A percentile compares a stretch with the other conserved stretches of the same genome.
phyloP scores from a whole-genome alignment of 2,113 vertebrate species.

The Taurulus bubalis region DNA sequence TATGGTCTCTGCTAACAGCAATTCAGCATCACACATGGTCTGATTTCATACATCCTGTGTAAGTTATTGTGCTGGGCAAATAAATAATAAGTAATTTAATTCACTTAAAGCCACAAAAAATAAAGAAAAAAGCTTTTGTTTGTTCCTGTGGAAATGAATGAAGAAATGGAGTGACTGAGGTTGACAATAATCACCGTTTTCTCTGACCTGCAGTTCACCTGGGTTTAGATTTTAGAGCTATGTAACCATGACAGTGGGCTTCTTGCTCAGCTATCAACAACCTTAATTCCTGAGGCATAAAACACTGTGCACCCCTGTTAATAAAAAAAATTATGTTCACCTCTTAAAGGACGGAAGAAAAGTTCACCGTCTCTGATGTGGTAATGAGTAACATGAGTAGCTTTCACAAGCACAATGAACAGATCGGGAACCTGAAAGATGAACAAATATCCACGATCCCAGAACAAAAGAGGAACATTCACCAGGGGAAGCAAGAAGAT shows the following conservation, averaged over 20 bases:
- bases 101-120: not conserved
- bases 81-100: not conserved
- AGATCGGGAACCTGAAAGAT: not conserved
- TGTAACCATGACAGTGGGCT: not conserved
- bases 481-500: too few relatives aligned
- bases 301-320: not conserved
- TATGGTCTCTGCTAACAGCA: not conserved
- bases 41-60: not conserved
- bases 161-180: not conserved
- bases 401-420: not conserved
- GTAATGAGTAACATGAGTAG: constrained; percentile 30
- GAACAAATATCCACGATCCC: not conserved
- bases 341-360: not conserved
- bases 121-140: not conserved
- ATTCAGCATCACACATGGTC: not conserved
- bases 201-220: constrained; percentile 4
- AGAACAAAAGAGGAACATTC: not conserved
- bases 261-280: not conserved
- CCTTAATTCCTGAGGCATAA: not conserved
- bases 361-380: constrained; percentile 5
- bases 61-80: not conserved
- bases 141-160: not conserved
- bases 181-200: not conserved
- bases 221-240: not conserved
- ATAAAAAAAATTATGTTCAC: constrained; percentile 9